A percentile compares a stretch with the other conserved stretches of the same genome.
phyloP scores from a whole-genome alignment of 1,140 invertebrate genomes.

The Rhizoglyphus robini region DNA sequence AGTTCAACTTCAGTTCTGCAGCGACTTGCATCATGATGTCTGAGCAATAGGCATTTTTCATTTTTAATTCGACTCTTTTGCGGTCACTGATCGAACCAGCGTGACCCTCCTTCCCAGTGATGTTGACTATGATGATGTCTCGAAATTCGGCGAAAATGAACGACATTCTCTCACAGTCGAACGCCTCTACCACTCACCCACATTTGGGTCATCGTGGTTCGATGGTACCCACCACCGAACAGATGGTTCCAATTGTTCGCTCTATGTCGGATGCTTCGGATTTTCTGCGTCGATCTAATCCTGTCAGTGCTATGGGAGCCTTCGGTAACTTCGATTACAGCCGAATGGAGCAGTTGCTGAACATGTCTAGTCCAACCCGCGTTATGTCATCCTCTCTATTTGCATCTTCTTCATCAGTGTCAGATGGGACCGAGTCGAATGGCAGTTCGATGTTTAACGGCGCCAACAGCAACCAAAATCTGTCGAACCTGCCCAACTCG shows the following conservation, averaged over 20 bases:
- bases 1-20: too few species aligned
- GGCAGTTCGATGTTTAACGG: background rate
- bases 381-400: background rate
- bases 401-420: background rate
- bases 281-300: background rate
- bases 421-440: background rate
- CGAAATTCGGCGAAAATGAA: background rate
- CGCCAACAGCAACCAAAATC: background rate
- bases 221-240: background rate
- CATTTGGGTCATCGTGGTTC: background rate
- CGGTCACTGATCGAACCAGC: background rate
- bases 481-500: too few species aligned
- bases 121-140: background rate
- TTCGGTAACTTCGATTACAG: background rate
- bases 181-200: background rate
- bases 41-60: too few species aligned
- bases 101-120: background rate
- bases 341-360: background rate
- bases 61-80: conserved; percentile 11
- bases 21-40: too few species aligned
- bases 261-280: background rate
- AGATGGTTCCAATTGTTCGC: background rate
- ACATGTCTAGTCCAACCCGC: background rate
- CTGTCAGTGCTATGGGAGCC: background rate
- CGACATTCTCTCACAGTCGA: background rate